A percentile compares a stretch with the other conserved stretches of the same genome.
Conservation (phyloP, 2,113 vertebrate species). For the Xenopus borealis region DNA sequence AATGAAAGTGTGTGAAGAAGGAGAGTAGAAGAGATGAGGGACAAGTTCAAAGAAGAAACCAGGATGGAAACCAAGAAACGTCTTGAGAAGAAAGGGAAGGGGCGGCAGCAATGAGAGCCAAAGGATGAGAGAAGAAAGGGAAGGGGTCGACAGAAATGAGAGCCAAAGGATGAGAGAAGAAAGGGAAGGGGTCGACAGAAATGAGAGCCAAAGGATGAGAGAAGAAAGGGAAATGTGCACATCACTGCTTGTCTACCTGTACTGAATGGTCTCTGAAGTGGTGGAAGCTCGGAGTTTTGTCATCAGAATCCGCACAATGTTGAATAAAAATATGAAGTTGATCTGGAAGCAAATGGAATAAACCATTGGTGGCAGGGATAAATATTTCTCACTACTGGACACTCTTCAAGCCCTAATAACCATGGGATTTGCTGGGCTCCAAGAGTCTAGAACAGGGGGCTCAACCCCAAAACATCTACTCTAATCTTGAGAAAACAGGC, state of each 20-base stretch:
- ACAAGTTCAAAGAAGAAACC: no score
- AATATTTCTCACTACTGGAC: no score
- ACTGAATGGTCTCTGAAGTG: slow-evolving; percentile 89
- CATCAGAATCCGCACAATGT: slow-evolving; percentile 94
- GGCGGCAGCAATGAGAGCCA: not conserved
- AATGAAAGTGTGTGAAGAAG: no score
- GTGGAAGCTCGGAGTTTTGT: slow-evolving; percentile 92
- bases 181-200: not conserved
- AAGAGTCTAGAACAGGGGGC: not conserved
- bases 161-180: not conserved
- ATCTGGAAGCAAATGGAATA: slow-evolving; percentile 67
- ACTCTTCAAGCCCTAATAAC: no score
- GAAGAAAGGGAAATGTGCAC: not conserved
- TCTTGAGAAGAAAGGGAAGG: not conserved
- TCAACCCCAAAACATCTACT: not conserved
- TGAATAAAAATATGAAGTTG: slow-evolving; percentile 95
- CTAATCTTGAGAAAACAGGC: no score
- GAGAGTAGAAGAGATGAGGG: no score
- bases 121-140: not conserved
- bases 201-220: not conserved
- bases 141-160: not conserved
- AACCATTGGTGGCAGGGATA: not conserved
- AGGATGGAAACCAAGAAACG: no score
- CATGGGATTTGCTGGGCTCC: no score
- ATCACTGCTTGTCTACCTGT: slow-evolving; percentile 60